Evolutionary conservation across 2,113 vertebrate genomes (phyloP), one percentile per base, ranked within the genome.

Genomic region (Ceyx melanurus): DNA sequence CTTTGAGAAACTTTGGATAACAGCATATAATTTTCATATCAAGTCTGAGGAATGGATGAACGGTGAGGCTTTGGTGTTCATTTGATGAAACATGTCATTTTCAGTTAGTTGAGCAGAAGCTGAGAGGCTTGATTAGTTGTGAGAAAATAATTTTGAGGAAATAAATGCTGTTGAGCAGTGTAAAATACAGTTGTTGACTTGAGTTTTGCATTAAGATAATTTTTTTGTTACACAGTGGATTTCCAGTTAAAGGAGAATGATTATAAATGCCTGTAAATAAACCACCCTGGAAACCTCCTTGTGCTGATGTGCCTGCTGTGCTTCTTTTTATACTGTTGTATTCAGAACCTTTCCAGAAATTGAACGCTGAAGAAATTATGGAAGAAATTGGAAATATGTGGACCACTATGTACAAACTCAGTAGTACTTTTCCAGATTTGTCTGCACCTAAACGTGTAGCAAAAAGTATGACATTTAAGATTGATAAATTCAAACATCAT

Each of bases 31-130:
- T 86, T 99, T 99, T 92, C 97, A 98, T 80, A 97, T 15, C 89
- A 98, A 98, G 94, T 98, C 98, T 19, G 98, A 99, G 56, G 95
- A 97, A 20, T 99, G 99, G 99, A 98, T 99, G 98, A 98, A 98
- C 20, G 98, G 99, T 99, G 96, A 66, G 94, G 42, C 79, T 93
- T 53, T 87, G 26, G 9, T 53, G 19, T 53, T 73, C 31, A 5
- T 67, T 61, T 78, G 16, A 33, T 74, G 58, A 42, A 66, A 68
- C 1, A 0, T 87, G 17, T 58, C 12, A 45, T 85, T 78, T 68
- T 60, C 45, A 37, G 26, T 75, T 48, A 57, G 29, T 77, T 68
- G 57, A 51, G 56, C 12, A 74, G 67, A 60, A 67, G 18, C 31
- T 56, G n/a, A 28, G 78, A 88, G 20, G 18, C 16, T 74, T 88